Base-by-base conservation (phyloP, 2,888 invertebrate genomes). In the Nephrotoma flavescens region DNA sequence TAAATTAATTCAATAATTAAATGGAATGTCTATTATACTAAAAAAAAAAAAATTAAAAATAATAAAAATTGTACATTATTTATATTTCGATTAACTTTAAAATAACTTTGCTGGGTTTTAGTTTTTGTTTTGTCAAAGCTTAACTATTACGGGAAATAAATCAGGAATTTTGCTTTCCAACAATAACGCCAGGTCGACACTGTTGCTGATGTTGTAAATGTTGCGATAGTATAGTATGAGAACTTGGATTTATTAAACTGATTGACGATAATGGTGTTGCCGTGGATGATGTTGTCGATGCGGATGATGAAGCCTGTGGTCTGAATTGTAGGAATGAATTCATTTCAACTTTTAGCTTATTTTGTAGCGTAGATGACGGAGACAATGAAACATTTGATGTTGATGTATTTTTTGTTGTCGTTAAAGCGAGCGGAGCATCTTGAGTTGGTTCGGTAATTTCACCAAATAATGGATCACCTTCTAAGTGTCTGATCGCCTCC, bases 401-500 rank as follows among this genome's bases (percentile, higher is more conserved):
- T 31, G n/a, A 44, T 85, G 87, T 15, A 87, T 88, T 88, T 41
- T 88, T 87, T 57, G 88, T 88, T 52, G 88, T 90, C 31, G 91
- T 91, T 19, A 91, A 87, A 3, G 91, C 91, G 45, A 91, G 87
- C 2, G 92, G 91, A 19, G 90, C 91, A 87, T 92, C 92, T 88
- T 90, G 89, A 6, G 88, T 57, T 6, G 87, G 86, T 86, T 88
- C 86, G 15, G 52, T 86, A 57, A 86, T 93, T 89, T 97, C 97
- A 88, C 95, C 94, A 92, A 98, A 98, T 90, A 98, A 92, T 91
- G 97, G 97, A 91, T 98, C 98, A 71, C 99, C 99, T 91, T 99
- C 99, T 89, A 99, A 93, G 91, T 99, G 99, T 57, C 98, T 95
- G 90, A 99, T 99, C 87, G 99, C 99, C 92, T 99, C 99, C 57